Conservation (phyloP, 37 sponge, comb jelly and placozoan genomes). For the Ianthella basta region DNA sequence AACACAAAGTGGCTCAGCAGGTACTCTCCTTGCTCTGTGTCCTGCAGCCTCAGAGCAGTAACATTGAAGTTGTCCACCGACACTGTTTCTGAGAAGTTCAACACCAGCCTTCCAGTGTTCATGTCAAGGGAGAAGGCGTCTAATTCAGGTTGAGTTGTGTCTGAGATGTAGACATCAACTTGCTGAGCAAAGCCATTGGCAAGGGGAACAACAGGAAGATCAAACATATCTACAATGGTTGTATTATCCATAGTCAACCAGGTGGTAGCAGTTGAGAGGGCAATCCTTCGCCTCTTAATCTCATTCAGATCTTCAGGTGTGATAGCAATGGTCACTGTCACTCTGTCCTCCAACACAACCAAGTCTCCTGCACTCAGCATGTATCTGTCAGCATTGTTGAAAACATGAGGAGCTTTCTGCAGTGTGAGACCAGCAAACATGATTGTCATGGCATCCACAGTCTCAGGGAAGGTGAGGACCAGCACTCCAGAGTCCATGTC, state of each 20-base stretch:
- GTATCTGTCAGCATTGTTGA: constrained; percentile 45
- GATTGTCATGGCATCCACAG: constrained; percentile 75
- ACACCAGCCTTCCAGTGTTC: constrained; percentile 31
- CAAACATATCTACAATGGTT: constrained; percentile 80
- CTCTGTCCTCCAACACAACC: constrained; percentile 65
- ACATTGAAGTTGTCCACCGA: constrained; percentile 61
- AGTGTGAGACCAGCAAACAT: constrained; percentile 79
- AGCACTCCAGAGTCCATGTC: constrained; percentile 85
- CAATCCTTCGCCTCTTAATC: constrained; percentile 82
- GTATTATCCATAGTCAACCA: constrained; percentile 70
- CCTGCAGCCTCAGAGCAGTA: constrained; percentile 74
- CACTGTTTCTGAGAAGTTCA: constrained; percentile 89
- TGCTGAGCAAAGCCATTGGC: constrained; percentile 50
- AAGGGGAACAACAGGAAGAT: constrained; percentile 55
- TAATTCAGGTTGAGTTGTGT: constrained; percentile 74
- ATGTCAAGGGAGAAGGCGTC: constrained; percentile 68
- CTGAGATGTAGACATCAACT: constrained; percentile 63
- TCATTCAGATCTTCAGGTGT: constrained; percentile 80
- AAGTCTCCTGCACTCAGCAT: constrained; percentile 70
- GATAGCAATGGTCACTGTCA: constrained; percentile 60
- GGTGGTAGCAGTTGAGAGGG: constrained; percentile 55
- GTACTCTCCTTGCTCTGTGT: constrained; percentile 58
- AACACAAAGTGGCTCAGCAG: constrained; percentile 68
- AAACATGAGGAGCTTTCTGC: constrained; percentile 74
- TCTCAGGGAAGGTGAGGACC: constrained; percentile 77